Evolutionary conservation across 1,140 invertebrate genomes (phyloP).

Genomic region (Sipha flava): DNA sequence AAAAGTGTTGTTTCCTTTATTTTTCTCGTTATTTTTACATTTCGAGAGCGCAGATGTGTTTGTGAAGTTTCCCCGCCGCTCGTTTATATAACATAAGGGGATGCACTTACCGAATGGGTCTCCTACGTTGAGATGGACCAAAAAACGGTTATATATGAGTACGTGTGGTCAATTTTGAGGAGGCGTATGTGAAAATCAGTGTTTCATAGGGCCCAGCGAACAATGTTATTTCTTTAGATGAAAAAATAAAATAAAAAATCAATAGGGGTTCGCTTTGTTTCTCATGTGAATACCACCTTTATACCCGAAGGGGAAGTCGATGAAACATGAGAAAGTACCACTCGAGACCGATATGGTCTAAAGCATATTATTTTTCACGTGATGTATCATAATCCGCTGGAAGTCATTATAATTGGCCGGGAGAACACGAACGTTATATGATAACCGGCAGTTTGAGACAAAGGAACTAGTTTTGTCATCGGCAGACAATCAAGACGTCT

Average conservation of each 20-base stretch:
- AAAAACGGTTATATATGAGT: not conserved
- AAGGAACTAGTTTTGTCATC: conserved; percentile 19
- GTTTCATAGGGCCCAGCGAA: not conserved
- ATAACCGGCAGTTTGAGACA: not conserved
- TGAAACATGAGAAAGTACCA: conserved; percentile 20
- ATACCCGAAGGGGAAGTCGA: not conserved
- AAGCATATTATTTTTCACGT: conserved; percentile 18
- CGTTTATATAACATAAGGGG: not conserved
- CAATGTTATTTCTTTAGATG: not conserved
- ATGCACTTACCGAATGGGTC: not conserved
- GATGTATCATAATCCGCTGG: conserved; percentile 4
- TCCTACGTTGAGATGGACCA: not conserved
- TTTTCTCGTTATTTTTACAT: not conserved
- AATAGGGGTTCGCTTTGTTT: conserved; percentile 13
- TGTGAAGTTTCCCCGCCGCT: not conserved
- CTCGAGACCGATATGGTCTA: not conserved
- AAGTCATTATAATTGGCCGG: conserved; percentile 20
- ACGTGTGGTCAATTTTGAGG: not conserved
- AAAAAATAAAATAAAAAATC: not conserved
- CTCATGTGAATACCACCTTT: conserved; percentile 7
- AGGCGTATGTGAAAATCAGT: not conserved
- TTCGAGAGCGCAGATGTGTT: not conserved
- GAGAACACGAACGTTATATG: not conserved
- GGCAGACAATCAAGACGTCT: not conserved
- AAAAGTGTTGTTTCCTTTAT: no score